Percentiles rank a stretch among this genome's conserved stretches.
Conservation (phyloP, 2,113 vertebrate genomes). For the Ptilonorhynchus violaceus region DNA sequence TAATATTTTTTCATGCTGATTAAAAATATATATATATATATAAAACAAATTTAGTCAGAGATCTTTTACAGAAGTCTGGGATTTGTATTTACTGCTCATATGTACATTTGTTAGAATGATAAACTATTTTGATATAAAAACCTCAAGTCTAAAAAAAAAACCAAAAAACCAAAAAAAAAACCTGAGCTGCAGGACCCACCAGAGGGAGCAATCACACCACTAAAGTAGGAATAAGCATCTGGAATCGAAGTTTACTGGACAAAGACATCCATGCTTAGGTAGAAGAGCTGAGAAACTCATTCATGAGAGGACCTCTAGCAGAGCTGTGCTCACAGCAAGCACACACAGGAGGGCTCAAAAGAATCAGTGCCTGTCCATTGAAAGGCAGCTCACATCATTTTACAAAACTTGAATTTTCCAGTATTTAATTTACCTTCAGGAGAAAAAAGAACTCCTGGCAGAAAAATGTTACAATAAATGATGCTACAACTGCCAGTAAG, state of each 20-base stretch:
- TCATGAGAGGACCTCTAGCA: background rate
- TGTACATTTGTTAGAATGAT: background rate
- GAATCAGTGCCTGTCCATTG: background rate
- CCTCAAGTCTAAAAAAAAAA: background rate
- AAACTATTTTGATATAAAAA: background rate
- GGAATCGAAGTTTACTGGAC: background rate
- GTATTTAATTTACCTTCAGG: background rate
- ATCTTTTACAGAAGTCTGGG: background rate
- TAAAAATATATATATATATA: background rate
- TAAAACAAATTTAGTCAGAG: background rate
- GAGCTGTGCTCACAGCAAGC: background rate
- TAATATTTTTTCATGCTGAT: background rate
- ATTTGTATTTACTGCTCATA: background rate
- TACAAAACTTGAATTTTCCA: background rate
- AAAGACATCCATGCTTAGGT: background rate
- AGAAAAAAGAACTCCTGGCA: background rate
- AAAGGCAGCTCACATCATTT: background rate
- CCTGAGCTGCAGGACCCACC: background rate
- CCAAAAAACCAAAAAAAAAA: background rate
- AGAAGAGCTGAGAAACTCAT: background rate
- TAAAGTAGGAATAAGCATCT: background rate
- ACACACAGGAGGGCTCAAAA: background rate
- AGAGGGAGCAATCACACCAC: slow-evolving; percentile 32
- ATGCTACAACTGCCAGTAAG: background rate
- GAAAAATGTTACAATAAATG: background rate